Base-by-base conservation (phyloP, 2,797 vertebrate species). In the Phoebastria nigripes region DNA sequence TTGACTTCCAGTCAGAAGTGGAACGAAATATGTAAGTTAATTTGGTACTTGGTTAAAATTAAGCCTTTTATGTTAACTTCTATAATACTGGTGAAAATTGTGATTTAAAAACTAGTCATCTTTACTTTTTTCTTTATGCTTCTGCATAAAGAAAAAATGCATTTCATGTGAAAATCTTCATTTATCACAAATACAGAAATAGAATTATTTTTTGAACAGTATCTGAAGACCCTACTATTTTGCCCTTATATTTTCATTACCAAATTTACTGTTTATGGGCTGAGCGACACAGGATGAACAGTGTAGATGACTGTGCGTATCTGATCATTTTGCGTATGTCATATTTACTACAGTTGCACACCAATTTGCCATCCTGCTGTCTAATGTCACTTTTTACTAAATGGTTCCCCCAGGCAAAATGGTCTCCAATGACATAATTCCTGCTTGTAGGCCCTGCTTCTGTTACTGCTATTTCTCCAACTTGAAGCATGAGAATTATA, bases 1-100 rank as follows among this genome's bases (percentile, higher is more conserved):
- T 99, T 82, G 97, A 99, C 97, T 98, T 98, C 91, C 98, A 98
- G 7, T 99, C 99, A 62, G 99, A 99, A 94, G 97, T 98, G 7
- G 99, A 99, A 96, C 98, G 98, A 76, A 99, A 99, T 97, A 99
- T 99, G 99, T 99, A 98, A 98, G 99, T 98, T 77, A 15, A 42
- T 76, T 81, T 72, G 15, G 1, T 73, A 25, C 24, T 59, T 76
- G 7, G 7, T 80, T 66, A 71, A 78, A 90, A 39, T 74, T 12
- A 69, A 76, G 12, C 47, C 6, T 65, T 77, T 79, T 77, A 8
- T 25, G 4, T 52, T 55, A 41, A 62, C 14, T 62, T 70, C 6
- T 67, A 0, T 44, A 9, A 26, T 31, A 52, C 6, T 65, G 20
- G 21, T 84, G n/a, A 78, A 85, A 87, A 79, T 42, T 41, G 9